Evolutionary conservation across 2,797 vertebrate species (phyloP), one percentile per base, ranked within the genome.

Genomic region (Streptopelia turtur): DNA sequence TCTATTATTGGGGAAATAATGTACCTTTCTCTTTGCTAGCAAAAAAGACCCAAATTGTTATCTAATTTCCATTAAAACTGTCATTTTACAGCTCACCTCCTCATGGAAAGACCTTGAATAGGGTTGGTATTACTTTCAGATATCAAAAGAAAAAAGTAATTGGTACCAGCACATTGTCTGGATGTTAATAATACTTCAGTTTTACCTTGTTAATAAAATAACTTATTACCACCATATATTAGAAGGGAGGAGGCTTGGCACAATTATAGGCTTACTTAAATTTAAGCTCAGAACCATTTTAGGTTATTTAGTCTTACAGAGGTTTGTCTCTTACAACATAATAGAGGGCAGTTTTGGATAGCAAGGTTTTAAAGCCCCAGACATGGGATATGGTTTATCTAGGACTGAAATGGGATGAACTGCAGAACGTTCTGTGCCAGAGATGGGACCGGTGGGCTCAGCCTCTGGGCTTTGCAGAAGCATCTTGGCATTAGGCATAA

Each of bases 41-140:
- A 81, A 41, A 86, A 89, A 91, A 88, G 76, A 93, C 53, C n/a
- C 57, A 80, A 88, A 83, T 53, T 86, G 49, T 70, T 95, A 86
- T 75, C 71, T 85, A 30, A 10, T 60, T 13, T 79, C 53, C 0
- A 1, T 92, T 95, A 80, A 80, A 93, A 87, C 50, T 87, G 56
- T 56, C 23, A 70, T 91, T 93, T 93, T 87, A 70, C 60, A 74
- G 43, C 49, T 92, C 53, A 49, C 39, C n/a, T 94, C 35, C 60
- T 71, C 49, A 59, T 5, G 8, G 60, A 70, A 89, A 52, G 63
- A 74, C 56, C 53, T 70, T 87, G 75, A 93, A 66, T 80, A 83
- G 31, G 56, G 23, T 79, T 83, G 43, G 1, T 87, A 82, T 91
- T 91, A 86, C 45, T 86, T 65, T 52, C 64, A 89, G 66, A 76